Percentiles rank a stretch among this genome's conserved stretches.
phyloP scores from a whole-genome alignment of 2,797 vertebrate genomes.

The Rhinophrynus dorsalis region DNA sequence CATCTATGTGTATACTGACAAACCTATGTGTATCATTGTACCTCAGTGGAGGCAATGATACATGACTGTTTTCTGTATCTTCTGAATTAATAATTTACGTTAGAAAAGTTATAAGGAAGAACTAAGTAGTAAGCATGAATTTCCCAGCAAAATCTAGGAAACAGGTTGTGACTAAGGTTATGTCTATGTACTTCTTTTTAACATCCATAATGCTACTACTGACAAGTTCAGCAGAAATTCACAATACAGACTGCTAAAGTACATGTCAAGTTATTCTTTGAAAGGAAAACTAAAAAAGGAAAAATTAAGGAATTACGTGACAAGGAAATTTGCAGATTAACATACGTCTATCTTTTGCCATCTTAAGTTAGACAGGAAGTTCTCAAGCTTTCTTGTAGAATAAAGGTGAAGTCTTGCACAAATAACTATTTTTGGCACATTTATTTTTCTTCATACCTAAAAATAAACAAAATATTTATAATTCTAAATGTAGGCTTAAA shows the following conservation, averaged over 20 bases:
- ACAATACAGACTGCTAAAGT: constrained; percentile 67
- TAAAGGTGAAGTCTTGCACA: too few species aligned
- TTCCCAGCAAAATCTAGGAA: constrained; percentile 64
- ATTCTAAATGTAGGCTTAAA: too few species aligned
- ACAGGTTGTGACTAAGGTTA: constrained; percentile 57
- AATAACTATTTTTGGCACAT: too few species aligned
- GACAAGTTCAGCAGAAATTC: constrained; percentile 59
- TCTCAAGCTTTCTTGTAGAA: constrained; percentile 36
- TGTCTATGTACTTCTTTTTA: constrained; percentile 65
- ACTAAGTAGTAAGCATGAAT: background rate
- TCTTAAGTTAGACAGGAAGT: constrained; percentile 28
- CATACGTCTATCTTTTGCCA: constrained; percentile 32
- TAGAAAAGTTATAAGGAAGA: too few species aligned
- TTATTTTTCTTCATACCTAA: too few species aligned
- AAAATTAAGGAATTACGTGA: constrained; percentile 53
- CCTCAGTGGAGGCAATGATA: too few species aligned
- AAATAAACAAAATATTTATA: too few species aligned
- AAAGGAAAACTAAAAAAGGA: constrained; percentile 59
- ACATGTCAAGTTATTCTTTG: constrained; percentile 60
- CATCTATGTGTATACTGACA: too few species aligned
- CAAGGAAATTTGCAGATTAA: constrained; percentile 50
- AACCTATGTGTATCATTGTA: too few species aligned
- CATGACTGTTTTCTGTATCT: background rate
- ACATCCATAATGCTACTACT: constrained; percentile 59
- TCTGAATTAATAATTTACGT: background rate